Percentiles rank a stretch among this genome's conserved stretches.
These are phyloP conservation scores for Chymomyza caudatula DNA, from an alignment of 2,888 invertebrate genomes.

Conservation along the genomic window DNA sequence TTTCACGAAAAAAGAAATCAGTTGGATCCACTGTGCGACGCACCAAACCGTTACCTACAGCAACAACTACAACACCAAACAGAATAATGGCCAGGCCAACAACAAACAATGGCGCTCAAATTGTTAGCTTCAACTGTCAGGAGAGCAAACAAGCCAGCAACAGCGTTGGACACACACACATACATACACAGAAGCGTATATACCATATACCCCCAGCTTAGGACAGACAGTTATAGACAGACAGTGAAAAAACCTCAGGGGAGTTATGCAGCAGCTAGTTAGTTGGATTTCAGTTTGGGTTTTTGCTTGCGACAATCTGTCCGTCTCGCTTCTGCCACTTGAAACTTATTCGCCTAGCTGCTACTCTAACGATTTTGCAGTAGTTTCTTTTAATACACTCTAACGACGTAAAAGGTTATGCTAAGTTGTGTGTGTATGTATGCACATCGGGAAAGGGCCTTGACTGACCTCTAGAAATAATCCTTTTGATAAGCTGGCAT, in stretches of 20 bases:
- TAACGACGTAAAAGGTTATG: not conserved
- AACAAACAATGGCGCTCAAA: not conserved
- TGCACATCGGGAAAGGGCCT: no score
- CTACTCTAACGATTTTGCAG: not conserved
- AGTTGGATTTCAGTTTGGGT: not conserved
- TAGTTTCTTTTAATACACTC: not conserved
- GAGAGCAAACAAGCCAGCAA: not conserved
- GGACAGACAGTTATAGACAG: not conserved
- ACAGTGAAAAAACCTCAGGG: not conserved
- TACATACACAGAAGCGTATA: no score
- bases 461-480: not conserved
- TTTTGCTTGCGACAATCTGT: not conserved
- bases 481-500: no score
- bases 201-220: not conserved
- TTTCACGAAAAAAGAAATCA: no score
- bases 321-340: not conserved
- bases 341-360: not conserved
- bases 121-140: not conserved
- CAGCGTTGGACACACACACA: not conserved
- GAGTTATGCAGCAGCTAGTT: not conserved
- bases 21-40: no score
- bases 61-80: not conserved
- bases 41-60: not conserved
- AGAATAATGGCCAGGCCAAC: not conserved
- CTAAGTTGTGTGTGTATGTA: not conserved